A percentile compares a stretch with the other conserved stretches of the same genome.
These are phyloP conservation scores for Amblyopsis hoosieri DNA, from an alignment of 2,797 vertebrate genomes.

Conservation along the genomic window DNA sequence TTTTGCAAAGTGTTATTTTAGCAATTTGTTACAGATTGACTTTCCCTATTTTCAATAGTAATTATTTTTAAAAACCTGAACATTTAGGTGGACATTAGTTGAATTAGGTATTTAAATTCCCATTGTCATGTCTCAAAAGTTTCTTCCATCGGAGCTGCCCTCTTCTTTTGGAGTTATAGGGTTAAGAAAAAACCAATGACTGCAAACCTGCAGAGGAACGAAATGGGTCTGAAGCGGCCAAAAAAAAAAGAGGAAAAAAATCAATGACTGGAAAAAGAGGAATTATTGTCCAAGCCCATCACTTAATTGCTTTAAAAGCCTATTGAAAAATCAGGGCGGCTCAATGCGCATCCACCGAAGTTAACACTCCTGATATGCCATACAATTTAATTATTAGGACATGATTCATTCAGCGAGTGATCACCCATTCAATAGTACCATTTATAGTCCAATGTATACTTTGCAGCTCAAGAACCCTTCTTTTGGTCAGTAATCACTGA, in stretches of 20 bases:
- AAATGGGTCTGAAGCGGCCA: slow-evolving; percentile 82
- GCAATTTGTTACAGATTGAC: neutral
- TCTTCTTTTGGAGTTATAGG: slow-evolving; percentile 70
- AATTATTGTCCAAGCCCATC: slow-evolving; percentile 91
- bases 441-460: slow-evolving; percentile 68
- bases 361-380: slow-evolving; percentile 71
- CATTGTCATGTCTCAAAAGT: slow-evolving; percentile 22
- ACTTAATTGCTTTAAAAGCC: slow-evolving; percentile 96
- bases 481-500: slow-evolving; percentile 77
- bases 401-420: slow-evolving; percentile 78
- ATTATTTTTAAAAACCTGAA: too few species aligned
- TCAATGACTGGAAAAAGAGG: slow-evolving; percentile 91
- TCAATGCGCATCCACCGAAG: slow-evolving; percentile 77
- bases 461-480: slow-evolving; percentile 65
- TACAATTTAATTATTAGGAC: slow-evolving; percentile 83
- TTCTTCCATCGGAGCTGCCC: slow-evolving; percentile 21
- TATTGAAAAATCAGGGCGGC: slow-evolving; percentile 84
- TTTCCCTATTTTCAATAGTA: neutral
- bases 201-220: slow-evolving; percentile 82
- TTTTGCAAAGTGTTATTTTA: neutral
- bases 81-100: too few species aligned
- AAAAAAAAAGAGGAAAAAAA: slow-evolving; percentile 78
- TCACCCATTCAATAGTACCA: slow-evolving; percentile 70
- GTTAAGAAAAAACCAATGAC: slow-evolving; percentile 83
- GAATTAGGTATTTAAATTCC: neutral